Evolutionary conservation across 2,113 vertebrate genomes (phyloP).

Genomic region (Phyllostomus discolor): DNA sequence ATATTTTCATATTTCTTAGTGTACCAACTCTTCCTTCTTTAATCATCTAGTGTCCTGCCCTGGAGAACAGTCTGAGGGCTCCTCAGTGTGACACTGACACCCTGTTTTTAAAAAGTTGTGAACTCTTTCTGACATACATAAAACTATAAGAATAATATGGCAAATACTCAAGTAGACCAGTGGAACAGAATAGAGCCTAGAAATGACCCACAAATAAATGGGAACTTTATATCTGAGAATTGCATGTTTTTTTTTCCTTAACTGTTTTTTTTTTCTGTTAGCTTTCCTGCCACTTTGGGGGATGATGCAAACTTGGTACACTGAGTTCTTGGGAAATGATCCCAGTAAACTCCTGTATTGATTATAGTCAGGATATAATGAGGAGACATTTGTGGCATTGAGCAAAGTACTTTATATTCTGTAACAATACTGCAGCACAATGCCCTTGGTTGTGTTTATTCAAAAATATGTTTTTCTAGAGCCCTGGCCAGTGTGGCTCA

Average conservation of each 20-base stretch:
- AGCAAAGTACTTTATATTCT: background rate
- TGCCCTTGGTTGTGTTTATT: background rate
- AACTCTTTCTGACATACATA: background rate
- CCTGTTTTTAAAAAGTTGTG: conserved; percentile 9
- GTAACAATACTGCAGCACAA: background rate
- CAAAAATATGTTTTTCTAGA: background rate
- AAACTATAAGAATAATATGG: background rate
- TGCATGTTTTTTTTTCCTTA: background rate
- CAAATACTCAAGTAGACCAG: background rate
- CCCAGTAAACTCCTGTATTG: background rate
- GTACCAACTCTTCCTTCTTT: background rate
- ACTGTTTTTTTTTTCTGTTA: background rate
- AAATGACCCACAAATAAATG: background rate
- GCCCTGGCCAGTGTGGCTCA: too few species aligned
- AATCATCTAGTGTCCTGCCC: background rate
- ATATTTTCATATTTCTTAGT: background rate
- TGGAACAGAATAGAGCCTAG: background rate
- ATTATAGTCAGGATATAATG: background rate
- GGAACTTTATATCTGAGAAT: background rate
- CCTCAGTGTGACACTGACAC: background rate
- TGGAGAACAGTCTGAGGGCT: background rate
- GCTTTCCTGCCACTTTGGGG: background rate
- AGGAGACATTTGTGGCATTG: background rate
- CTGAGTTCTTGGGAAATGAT: background rate
- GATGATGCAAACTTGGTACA: background rate